Evolutionary conservation across 2,797 vertebrate genomes (phyloP), one percentile per base, ranked within the genome.

Genomic region (Microchirus variegatus): DNA sequence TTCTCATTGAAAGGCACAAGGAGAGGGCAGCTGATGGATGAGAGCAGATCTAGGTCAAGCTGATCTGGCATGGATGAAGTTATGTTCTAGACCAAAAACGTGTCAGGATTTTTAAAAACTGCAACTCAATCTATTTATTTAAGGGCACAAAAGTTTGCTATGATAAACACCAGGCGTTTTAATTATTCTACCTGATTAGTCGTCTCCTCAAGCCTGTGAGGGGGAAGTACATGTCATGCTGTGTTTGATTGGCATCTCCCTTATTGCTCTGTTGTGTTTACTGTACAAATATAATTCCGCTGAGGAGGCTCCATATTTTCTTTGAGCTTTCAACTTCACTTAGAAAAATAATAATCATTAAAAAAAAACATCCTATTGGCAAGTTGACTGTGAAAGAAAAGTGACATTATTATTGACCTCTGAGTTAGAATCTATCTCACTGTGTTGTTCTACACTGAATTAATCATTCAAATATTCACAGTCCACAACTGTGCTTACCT

Each of bases 41-140:
- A 63, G 17, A 53, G 47, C 42, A 42, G 58, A 45, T 36, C 5
- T 13, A 26, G 42, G 54, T 51, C 44, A 35, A 17, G 22, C 38
- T 41, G 26, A 47, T 42, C 40, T 53, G 19, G 3, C 18, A 2
- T 31, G 31, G 4, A 42, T 37, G 10, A 42, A 44, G n/a, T 13
- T 51, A 3, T 13, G 9, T 31, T 40, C 14, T 41, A 9, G 19
- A 42, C 3, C 15, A 16, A 26, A 51, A 11, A 37, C 4, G 15
- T 13, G 12, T 26, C 46, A 26, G 46, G 6, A 19, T 22, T 26
- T 31, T 43, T 1, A 13, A 31, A 44, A 10, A 43, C 17, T 10
- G 38, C 9, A 15, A 31, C 18, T 9, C 8, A 26, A 16, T 19
- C 41, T 54, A 5, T n/a, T 41, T 14, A 50, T 22, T 41, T 15